Conservation (phyloP, 2,797 vertebrate species). For the Parambassis ranga region DNA sequence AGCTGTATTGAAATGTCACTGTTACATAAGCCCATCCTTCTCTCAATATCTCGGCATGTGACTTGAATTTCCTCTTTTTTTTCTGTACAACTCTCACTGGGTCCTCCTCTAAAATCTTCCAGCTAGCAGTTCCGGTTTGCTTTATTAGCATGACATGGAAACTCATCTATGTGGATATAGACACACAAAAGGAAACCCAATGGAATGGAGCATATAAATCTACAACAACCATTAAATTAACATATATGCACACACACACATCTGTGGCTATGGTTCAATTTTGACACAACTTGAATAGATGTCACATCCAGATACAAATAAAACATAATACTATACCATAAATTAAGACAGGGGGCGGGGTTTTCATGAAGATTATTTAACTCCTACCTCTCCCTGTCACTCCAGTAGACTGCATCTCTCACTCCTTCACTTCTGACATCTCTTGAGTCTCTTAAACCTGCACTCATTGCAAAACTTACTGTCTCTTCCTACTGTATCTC, state of each 20-base stretch:
- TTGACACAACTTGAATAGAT: too few relatives aligned
- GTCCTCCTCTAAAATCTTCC: constrained; percentile 7
- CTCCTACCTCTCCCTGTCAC: neutral
- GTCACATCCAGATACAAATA: too few relatives aligned
- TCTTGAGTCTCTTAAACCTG: constrained; percentile 3
- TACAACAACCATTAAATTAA: too few relatives aligned
- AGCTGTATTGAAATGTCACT: constrained; percentile 45
- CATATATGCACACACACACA: too few relatives aligned
- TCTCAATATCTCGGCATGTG: constrained; percentile 24
- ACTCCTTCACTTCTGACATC: constrained; percentile 13
- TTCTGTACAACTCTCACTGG: constrained; percentile 19
- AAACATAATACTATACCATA: too few relatives aligned
- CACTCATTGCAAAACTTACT: constrained; percentile 26
- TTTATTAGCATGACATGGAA: neutral
- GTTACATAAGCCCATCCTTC: constrained; percentile 38
- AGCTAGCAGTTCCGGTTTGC: constrained; percentile 8
- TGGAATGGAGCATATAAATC: too few relatives aligned
- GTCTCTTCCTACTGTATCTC: constrained; percentile 1
- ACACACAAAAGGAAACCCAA: too few relatives aligned
- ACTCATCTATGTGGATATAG: constrained; percentile 7
- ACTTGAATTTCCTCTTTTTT: constrained; percentile 31
- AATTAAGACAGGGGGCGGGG: too few relatives aligned
- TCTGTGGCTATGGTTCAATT: too few relatives aligned
- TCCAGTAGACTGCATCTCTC: constrained; percentile 4
- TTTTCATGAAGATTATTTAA: constrained; percentile 3